These are phyloP conservation scores for Papilio machaon DNA, from an alignment of 1,140 invertebrate species.

Conservation along the genomic window DNA sequence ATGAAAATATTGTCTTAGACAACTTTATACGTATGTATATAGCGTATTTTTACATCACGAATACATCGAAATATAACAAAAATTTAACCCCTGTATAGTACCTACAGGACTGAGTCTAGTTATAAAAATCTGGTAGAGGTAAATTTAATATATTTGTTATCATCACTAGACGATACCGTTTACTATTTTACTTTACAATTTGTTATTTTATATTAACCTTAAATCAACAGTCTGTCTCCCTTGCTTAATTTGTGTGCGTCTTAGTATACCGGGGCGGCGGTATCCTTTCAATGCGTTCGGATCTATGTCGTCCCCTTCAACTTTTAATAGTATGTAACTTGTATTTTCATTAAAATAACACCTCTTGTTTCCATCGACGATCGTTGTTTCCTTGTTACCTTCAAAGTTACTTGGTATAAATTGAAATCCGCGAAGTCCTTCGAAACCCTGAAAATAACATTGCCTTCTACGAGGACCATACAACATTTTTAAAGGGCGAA, in stretches of 20 bases:
- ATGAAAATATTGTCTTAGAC: background rate
- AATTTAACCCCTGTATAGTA: too few species aligned
- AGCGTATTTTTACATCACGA: too few species aligned
- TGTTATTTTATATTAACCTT: slow-evolving; percentile 51
- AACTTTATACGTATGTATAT: background rate
- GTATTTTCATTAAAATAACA: slow-evolving; percentile 57
- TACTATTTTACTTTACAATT: background rate
- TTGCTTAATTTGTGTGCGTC: slow-evolving; percentile 54
- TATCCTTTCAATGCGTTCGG: slow-evolving; percentile 49
- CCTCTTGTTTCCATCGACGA: slow-evolving; percentile 55
- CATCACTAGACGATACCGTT: background rate
- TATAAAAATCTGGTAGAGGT: background rate
- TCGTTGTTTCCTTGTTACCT: slow-evolving; percentile 39
- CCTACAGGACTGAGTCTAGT: background rate
- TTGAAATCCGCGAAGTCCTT: slow-evolving; percentile 61
- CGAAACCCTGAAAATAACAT: slow-evolving; percentile 51
- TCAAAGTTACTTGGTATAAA: slow-evolving; percentile 55
- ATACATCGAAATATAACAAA: too few species aligned
- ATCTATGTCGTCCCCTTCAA: slow-evolving; percentile 55
- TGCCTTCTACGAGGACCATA: background rate
- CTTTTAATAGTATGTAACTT: slow-evolving; percentile 63
- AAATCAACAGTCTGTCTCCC: slow-evolving; percentile 67
- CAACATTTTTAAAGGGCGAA: too few species aligned
- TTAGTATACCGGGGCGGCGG: slow-evolving; percentile 53
- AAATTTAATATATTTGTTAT: background rate